Evolutionary conservation across 2,888 invertebrate species (phyloP), one percentile per base, ranked within the genome.

Genomic region (Junonia oenone): DNA sequence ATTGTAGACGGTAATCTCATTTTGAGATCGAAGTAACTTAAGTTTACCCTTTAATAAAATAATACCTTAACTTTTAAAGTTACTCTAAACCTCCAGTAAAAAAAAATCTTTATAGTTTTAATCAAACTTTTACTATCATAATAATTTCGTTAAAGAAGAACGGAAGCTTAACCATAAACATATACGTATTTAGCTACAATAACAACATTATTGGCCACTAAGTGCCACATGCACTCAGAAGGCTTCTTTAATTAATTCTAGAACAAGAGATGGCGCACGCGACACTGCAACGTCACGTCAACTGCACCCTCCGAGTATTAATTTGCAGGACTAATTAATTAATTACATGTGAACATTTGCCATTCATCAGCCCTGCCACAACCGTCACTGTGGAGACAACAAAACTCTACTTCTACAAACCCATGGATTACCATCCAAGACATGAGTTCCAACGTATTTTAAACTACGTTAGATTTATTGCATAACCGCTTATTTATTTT

Each of bases 221-320:
- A 46, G 56, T 58, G 47, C 50, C 54, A 58, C 53, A 56, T 46
- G 51, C 56, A 67, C 67, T 63, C 72, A 65, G 75, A 80, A 70
- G 84, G 77, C 81, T 86, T 87, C 86, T 77, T 76, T 83, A 85
- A 88, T 88, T 83, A 88, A 82, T 78, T 74, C 68, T 65, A 58
- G 15, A 59, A 61, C 67, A 64, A 64, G 68, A 64, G 55, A 45
- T 64, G 63, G 52, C 68, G 60, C 45, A 58, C 56, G 56, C 66
- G 66, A 64, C 71, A 71, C 65, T 75, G 70, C 67, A 76, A 65
- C 75, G 68, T 67, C 71, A 69, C 79, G 86, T 83, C 88, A 81
- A 73, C 75, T 85, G 81, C 88, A 88, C 75, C 78, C 76, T 72
- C 70, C 75, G 80, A 73, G 78, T 82, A 86, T 85, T 88, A 87